These are phyloP conservation scores for Squalus acanthias DNA, from an alignment of 2,797 vertebrate genomes.

Conservation along the genomic window DNA sequence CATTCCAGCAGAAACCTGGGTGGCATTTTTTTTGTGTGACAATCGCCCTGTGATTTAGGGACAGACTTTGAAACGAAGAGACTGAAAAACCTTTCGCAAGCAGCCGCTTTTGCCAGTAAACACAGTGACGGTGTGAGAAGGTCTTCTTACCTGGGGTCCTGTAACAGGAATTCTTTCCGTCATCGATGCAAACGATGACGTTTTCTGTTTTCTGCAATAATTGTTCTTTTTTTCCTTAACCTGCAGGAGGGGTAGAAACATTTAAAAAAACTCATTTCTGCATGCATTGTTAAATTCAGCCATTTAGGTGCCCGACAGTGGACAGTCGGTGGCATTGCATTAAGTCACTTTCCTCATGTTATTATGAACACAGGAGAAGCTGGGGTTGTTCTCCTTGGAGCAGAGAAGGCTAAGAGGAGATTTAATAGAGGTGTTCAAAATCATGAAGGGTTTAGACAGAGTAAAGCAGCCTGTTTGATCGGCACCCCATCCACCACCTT, in stretches of 20 bases:
- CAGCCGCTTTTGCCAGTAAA: neutral
- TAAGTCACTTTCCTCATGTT: neutral
- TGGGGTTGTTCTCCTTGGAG: neutral
- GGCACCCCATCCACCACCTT: too few species aligned
- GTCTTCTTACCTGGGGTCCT: neutral
- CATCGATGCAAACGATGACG: neutral
- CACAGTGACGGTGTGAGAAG: neutral
- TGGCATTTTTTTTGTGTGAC: neutral
- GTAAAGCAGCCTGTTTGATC: too few species aligned
- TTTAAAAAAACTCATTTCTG: neutral
- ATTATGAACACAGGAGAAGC: neutral
- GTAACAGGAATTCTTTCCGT: neutral
- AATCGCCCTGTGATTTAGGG: too few species aligned
- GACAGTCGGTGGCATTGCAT: neutral
- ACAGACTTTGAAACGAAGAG: neutral
- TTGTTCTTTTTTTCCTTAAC: neutral
- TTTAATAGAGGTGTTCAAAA: neutral
- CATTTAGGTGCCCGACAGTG: neutral
- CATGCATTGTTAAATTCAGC: neutral
- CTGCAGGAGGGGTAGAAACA: neutral
- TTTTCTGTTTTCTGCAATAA: too few species aligned
- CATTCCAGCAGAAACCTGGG: neutral
- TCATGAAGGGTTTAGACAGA: neutral
- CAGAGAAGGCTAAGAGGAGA: neutral
- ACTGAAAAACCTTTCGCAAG: neutral